Conservation (phyloP, 2,113 vertebrate genomes). For the Podarcis muralis region DNA sequence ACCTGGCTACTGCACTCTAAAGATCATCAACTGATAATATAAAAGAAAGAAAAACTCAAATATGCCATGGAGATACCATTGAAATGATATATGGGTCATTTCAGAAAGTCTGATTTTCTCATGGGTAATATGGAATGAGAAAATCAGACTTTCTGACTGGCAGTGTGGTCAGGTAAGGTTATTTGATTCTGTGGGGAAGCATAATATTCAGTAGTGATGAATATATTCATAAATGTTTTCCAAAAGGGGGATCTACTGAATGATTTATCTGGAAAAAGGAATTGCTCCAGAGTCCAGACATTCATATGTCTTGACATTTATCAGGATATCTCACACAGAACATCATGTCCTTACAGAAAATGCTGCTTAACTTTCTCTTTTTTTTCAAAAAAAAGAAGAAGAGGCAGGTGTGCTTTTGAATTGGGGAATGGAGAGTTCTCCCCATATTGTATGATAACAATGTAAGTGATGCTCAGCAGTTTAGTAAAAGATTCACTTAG, state of each 20-base stretch:
- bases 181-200: neutral
- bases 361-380: neutral
- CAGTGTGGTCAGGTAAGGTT: neutral
- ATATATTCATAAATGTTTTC: neutral
- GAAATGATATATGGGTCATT: neutral
- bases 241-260: neutral
- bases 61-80: neutral
- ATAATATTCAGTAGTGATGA: neutral
- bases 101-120: too few relatives aligned
- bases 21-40: neutral
- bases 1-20: neutral
- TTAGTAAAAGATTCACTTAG: neutral
- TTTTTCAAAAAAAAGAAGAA: neutral
- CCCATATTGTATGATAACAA: neutral
- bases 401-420: neutral
- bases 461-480: too few relatives aligned
- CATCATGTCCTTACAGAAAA: neutral
- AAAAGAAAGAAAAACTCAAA: neutral
- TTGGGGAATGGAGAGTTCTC: neutral
- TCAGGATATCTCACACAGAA: neutral
- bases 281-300: neutral
- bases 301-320: neutral
- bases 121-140: neutral
- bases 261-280: neutral
- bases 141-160: neutral